These are phyloP conservation scores for Pinna nobilis DNA, from an alignment of 1,140 invertebrate genomes.

Conservation along the genomic window DNA sequence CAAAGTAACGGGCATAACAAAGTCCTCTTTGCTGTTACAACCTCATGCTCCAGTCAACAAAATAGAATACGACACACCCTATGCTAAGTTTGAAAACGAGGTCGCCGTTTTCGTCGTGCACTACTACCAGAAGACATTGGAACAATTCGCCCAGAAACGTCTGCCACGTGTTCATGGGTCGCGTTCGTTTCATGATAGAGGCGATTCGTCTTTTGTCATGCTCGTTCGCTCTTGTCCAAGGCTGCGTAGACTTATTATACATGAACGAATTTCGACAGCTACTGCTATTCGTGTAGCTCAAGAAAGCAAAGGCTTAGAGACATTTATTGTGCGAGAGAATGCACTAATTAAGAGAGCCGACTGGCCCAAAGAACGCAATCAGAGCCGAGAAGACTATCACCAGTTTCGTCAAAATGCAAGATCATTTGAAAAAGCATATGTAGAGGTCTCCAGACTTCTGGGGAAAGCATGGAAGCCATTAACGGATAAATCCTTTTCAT, in stretches of 20 bases:
- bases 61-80: slow-evolving; percentile 60
- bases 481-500: slow-evolving; percentile 84
- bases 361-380: slow-evolving; percentile 78
- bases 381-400: slow-evolving; percentile 81
- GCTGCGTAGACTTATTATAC: slow-evolving; percentile 82
- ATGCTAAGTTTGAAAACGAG: slow-evolving; percentile 48
- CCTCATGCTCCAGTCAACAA: slow-evolving; percentile 64
- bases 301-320: slow-evolving; percentile 79
- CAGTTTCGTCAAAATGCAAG: slow-evolving; percentile 79
- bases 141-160: slow-evolving; percentile 78
- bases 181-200: slow-evolving; percentile 80
- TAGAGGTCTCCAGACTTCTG: slow-evolving; percentile 82
- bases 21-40: slow-evolving; percentile 56
- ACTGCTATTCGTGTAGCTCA: slow-evolving; percentile 84
- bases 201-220: slow-evolving; percentile 80
- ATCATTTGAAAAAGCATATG: slow-evolving; percentile 81
- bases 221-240: slow-evolving; percentile 80
- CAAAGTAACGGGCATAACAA: slow-evolving; percentile 52
- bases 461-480: slow-evolving; percentile 84
- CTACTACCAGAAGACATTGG: slow-evolving; percentile 59
- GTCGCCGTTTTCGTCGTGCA: slow-evolving; percentile 54
- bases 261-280: slow-evolving; percentile 86
- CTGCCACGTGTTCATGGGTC: slow-evolving; percentile 78
- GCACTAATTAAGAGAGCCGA: slow-evolving; percentile 75
- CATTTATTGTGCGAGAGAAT: slow-evolving; percentile 83